These are phyloP conservation scores for Eumacrocentrus americanus DNA, from an alignment of 2,888 invertebrate species.

Conservation along the genomic window DNA sequence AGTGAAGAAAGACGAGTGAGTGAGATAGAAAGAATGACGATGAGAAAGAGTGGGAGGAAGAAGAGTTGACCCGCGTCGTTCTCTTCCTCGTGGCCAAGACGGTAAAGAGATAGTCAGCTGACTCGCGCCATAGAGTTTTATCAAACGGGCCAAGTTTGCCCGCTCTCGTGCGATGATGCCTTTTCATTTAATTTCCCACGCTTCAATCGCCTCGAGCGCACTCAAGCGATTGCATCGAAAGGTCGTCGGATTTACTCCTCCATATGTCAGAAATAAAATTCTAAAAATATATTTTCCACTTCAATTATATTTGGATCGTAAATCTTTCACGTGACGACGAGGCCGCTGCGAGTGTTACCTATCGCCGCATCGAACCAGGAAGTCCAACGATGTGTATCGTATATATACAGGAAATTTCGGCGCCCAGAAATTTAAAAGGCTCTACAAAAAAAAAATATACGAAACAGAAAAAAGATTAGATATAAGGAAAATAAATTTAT, in stretches of 20 bases:
- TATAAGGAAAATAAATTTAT: too few species aligned
- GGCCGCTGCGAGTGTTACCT: too few species aligned
- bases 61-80: slow-evolving; percentile 31
- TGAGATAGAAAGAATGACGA: slow-evolving; percentile 14
- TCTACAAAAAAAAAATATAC: background rate
- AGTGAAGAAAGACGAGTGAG: slow-evolving; percentile 4
- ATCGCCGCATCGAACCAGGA: background rate
- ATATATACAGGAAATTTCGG: background rate
- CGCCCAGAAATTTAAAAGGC: background rate
- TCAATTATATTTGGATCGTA: background rate
- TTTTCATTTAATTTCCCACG: slow-evolving; percentile 25
- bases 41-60: slow-evolving; percentile 28
- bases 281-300: background rate
- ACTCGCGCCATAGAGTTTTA: slow-evolving; percentile 20
- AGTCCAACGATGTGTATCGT: slow-evolving; percentile 14
- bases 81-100: slow-evolving; percentile 17
- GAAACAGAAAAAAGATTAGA: too few species aligned
- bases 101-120: slow-evolving; percentile 35
- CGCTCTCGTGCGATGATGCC: slow-evolving; percentile 10
- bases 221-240: slow-evolving; percentile 21
- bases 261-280: slow-evolving; percentile 17
- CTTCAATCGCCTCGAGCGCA: slow-evolving; percentile 13
- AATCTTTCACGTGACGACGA: background rate
- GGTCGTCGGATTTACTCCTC: slow-evolving; percentile 20
- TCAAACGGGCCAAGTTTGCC: slow-evolving; percentile 14